Conservation (phyloP, 1,140 invertebrate species). For the Panagrolaimus sp. region DNA sequence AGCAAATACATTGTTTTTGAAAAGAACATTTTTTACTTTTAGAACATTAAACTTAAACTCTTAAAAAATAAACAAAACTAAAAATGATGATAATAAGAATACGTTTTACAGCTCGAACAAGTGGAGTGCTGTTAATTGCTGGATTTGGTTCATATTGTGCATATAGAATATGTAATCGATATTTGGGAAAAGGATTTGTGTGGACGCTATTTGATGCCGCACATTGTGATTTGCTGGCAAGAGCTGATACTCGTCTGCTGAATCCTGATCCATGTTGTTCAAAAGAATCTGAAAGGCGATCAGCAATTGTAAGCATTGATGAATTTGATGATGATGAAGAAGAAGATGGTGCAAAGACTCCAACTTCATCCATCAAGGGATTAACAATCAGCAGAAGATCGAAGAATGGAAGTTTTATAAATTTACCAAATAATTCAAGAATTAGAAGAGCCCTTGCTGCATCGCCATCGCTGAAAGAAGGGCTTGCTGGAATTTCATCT, state of each 20-base stretch:
- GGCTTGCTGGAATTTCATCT: neutral
- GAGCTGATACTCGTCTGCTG: slow-evolving; percentile 41
- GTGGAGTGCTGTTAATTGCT: slow-evolving; percentile 42
- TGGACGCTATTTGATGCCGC: slow-evolving; percentile 42
- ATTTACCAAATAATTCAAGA: neutral
- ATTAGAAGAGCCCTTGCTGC: neutral
- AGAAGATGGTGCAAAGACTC: neutral
- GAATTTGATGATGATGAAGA: neutral
- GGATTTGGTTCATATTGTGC: slow-evolving; percentile 49
- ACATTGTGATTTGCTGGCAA: slow-evolving; percentile 29
- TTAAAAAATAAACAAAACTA: neutral
- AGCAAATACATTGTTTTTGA: too few species aligned
- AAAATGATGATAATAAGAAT: slow-evolving; percentile 1
- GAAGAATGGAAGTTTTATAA: neutral
- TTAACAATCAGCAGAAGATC: too few species aligned
- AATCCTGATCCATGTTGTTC: slow-evolving; percentile 22
- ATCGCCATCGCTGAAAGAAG: neutral
- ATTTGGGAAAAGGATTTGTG: slow-evolving; percentile 39
- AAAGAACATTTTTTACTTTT: too few species aligned
- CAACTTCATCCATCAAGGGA: too few species aligned
- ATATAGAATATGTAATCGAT: slow-evolving; percentile 35
- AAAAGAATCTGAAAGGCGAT: neutral
- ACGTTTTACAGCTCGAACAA: slow-evolving; percentile 48
- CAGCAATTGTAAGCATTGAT: neutral
- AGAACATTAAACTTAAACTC: too few species aligned